Conservation (phyloP, 1,140 invertebrate species). For the Sycophila sp. region DNA sequence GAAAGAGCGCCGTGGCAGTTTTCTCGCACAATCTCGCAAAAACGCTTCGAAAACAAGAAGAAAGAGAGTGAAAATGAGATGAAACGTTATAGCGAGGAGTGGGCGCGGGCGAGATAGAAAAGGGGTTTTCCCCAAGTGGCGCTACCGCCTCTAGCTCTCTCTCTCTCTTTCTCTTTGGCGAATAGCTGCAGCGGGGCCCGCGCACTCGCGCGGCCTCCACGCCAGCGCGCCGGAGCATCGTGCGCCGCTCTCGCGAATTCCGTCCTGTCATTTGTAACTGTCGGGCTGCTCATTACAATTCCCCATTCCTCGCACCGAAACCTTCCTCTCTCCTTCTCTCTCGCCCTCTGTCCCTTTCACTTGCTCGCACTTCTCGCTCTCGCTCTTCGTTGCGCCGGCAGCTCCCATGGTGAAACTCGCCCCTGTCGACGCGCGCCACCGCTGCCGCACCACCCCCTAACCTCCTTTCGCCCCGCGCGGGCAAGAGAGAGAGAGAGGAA, state of each 20-base stretch:
- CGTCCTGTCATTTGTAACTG: conserved; percentile 69
- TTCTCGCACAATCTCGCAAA: conserved; percentile 35
- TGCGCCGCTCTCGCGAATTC: conserved; percentile 66
- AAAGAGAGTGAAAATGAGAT: conserved; percentile 36
- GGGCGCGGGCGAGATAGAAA: conserved; percentile 26
- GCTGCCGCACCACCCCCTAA: conserved; percentile 25
- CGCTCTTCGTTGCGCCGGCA: conserved; percentile 9
- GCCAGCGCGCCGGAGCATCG: conserved; percentile 51
- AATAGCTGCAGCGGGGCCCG: conserved; percentile 41
- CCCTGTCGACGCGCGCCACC: conserved; percentile 20
- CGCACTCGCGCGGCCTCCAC: no score
- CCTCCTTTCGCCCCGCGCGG: conserved; percentile 28
- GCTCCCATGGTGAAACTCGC: conserved; percentile 16
- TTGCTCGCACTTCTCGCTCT: conserved; percentile 8
- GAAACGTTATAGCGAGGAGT: conserved; percentile 33
- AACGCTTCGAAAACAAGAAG: conserved; percentile 26
- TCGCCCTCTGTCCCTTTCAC: conserved; percentile 41
- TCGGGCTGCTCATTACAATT: conserved; percentile 68
- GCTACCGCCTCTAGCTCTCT: not conserved
- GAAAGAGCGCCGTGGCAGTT: not conserved
- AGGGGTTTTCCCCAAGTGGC: conserved; percentile 34
- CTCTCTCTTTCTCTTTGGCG: not conserved
- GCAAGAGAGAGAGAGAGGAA: not conserved
- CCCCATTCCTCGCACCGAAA: conserved; percentile 62
- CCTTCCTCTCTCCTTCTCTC: conserved; percentile 43